A percentile compares a stretch with the other conserved stretches of the same genome.
Conservation (phyloP, 2,113 vertebrate genomes). For the Ptilonorhynchus violaceus region DNA sequence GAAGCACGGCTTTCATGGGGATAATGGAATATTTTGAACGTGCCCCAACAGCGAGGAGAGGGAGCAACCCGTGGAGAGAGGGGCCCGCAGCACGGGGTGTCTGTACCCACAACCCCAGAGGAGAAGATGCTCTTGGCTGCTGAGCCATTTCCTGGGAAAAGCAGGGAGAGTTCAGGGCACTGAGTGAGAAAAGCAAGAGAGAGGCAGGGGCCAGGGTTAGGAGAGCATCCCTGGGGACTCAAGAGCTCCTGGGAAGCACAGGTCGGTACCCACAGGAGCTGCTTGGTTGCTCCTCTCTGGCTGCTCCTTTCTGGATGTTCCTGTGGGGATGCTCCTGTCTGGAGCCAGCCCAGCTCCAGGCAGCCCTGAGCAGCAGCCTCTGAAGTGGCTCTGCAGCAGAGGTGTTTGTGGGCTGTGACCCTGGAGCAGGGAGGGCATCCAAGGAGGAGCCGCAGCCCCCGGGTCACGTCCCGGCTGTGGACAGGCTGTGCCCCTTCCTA, state of each 20-base stretch:
- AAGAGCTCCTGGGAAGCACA: accelerated
- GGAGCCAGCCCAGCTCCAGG: background rate
- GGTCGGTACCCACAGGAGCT: background rate
- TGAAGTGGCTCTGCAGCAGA: accelerated
- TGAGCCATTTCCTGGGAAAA: background rate
- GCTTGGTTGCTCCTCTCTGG: background rate
- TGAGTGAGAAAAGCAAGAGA: background rate
- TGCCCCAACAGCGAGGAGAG: background rate
- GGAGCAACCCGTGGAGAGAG: background rate
- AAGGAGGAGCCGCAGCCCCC: background rate
- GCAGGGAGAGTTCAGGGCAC: accelerated
- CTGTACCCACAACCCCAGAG: background rate
- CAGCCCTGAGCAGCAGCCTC: background rate
- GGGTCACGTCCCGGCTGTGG: background rate
- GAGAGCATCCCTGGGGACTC: background rate
- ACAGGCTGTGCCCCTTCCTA: background rate
- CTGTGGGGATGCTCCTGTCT: background rate
- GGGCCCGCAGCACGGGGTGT: background rate
- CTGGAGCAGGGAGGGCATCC: background rate
- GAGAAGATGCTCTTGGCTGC: background rate
- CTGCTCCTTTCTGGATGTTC: background rate
- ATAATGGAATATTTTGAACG: background rate
- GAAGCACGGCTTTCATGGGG: background rate
- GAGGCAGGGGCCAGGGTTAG: background rate
- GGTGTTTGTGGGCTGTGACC: background rate